A percentile compares a stretch with the other conserved stretches of the same genome.
These are phyloP conservation scores for Pomacea maculata DNA, from an alignment of 1,140 invertebrate species.

Conservation along the genomic window DNA sequence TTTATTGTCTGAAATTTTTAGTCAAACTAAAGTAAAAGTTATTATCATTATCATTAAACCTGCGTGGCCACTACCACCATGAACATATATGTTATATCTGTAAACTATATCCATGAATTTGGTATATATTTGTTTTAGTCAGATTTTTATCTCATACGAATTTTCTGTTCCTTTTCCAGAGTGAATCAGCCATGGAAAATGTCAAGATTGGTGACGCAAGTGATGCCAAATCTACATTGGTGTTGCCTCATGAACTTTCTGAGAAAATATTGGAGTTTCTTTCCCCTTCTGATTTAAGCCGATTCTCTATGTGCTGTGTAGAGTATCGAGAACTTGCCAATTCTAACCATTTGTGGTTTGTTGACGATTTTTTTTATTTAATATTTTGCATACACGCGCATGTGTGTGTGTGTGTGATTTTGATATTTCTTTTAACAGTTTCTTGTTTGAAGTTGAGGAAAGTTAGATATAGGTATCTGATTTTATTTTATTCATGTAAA, in stretches of 20 bases:
- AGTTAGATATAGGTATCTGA: neutral
- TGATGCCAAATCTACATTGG: slow-evolving; percentile 33
- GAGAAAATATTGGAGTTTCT: slow-evolving; percentile 45
- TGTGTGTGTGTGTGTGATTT: neutral
- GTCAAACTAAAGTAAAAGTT: no score
- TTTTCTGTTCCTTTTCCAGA: neutral
- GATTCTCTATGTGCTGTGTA: slow-evolving; percentile 34
- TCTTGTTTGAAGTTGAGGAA: neutral
- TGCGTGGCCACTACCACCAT: no score
- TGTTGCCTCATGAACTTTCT: slow-evolving; percentile 40
- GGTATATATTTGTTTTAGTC: no score
- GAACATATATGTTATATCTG: no score
- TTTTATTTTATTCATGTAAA: no score
- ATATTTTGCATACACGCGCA: neutral
- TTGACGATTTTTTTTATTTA: neutral
- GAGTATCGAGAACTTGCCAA: slow-evolving; percentile 47
- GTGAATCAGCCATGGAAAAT: neutral
- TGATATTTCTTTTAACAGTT: neutral
- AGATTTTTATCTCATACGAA: neutral
- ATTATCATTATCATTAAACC: no score
- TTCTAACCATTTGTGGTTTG: slow-evolving; percentile 42
- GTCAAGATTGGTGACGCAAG: neutral
- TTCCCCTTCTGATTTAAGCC: slow-evolving; percentile 33
- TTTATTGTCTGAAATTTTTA: no score
- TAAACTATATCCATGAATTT: no score